phyloP scores from a whole-genome alignment of 1,140 invertebrate genomes.

The Cephus cinctus region DNA sequence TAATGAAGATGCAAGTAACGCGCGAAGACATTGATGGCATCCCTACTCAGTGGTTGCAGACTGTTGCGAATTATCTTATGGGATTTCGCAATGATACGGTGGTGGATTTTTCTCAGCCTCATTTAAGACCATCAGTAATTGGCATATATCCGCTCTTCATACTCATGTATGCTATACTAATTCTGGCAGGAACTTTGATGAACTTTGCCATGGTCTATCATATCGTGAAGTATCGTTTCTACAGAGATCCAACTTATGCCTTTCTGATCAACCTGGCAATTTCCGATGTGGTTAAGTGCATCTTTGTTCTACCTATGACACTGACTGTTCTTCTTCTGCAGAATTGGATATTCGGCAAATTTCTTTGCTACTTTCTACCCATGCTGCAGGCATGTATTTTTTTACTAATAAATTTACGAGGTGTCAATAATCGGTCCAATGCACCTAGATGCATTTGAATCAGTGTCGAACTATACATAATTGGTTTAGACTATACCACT shows the following conservation, averaged over 20 bases:
- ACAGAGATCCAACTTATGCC: constrained; percentile 65
- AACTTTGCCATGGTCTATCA: constrained; percentile 64
- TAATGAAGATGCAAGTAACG: constrained; percentile 6
- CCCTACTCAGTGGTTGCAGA: constrained; percentile 33
- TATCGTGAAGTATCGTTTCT: constrained; percentile 61
- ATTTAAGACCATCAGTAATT: constrained; percentile 52
- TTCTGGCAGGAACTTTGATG: constrained; percentile 58
- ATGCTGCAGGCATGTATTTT: constrained; percentile 66
- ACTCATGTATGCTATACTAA: constrained; percentile 62
- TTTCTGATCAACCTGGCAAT: constrained; percentile 69
- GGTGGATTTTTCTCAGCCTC: constrained; percentile 49
- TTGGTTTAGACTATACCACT: too few species aligned
- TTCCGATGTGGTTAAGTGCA: constrained; percentile 68
- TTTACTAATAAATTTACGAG: not conserved
- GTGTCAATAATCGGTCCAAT: too few species aligned
- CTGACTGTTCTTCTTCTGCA: constrained; percentile 68
- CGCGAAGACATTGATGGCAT: constrained; percentile 18
- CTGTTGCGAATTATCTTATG: constrained; percentile 30
- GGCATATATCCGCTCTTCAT: constrained; percentile 65
- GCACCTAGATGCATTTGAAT: too few species aligned
- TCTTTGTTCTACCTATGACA: constrained; percentile 67
- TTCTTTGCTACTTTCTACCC: constrained; percentile 73
- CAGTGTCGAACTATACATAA: too few species aligned
- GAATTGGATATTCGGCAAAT: constrained; percentile 74
- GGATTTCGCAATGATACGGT: constrained; percentile 40